A percentile compares a stretch with the other conserved stretches of the same genome.
These are phyloP conservation scores for Anadara kagoshimensis DNA, from an alignment of 1,140 invertebrate species.

Conservation along the genomic window DNA sequence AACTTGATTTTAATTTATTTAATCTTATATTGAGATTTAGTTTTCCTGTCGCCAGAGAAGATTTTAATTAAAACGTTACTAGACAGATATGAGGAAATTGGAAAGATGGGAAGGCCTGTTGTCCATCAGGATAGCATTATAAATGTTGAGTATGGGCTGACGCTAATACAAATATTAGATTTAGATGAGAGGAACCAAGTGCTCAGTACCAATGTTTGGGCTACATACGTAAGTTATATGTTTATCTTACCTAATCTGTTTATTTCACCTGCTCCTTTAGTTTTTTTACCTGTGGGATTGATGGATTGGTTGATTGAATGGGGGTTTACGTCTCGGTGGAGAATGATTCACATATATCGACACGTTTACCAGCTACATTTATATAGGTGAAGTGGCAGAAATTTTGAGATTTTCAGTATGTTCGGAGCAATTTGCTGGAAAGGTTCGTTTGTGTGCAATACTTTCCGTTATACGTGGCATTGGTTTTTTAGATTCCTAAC, in stretches of 20 bases:
- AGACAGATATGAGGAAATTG: constrained; percentile 67
- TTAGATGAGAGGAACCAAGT: constrained; percentile 73
- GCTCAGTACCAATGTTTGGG: constrained; percentile 72
- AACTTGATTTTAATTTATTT: background rate
- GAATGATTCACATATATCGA: too few species aligned
- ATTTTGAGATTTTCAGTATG: too few species aligned
- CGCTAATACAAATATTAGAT: constrained; percentile 73
- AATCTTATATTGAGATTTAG: constrained; percentile 33
- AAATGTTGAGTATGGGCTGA: constrained; percentile 68
- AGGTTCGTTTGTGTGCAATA: too few species aligned
- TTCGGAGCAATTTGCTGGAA: too few species aligned
- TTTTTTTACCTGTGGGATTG: too few species aligned
- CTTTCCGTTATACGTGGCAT: too few species aligned
- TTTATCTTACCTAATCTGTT: background rate
- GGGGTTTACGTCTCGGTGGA: too few species aligned
- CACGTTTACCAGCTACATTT: too few species aligned
- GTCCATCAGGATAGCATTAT: constrained; percentile 68
- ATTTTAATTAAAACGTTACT: constrained; percentile 70
- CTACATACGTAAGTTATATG: constrained; percentile 65
- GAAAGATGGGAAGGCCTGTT: constrained; percentile 72
- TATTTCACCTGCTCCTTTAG: background rate
- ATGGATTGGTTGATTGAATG: too few species aligned
- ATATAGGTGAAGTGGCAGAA: too few species aligned
- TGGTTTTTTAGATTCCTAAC: too few species aligned
- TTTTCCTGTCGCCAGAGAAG: constrained; percentile 71